phyloP scores from a whole-genome alignment of 2,113 vertebrate species.

The Hiodon alosoides region DNA sequence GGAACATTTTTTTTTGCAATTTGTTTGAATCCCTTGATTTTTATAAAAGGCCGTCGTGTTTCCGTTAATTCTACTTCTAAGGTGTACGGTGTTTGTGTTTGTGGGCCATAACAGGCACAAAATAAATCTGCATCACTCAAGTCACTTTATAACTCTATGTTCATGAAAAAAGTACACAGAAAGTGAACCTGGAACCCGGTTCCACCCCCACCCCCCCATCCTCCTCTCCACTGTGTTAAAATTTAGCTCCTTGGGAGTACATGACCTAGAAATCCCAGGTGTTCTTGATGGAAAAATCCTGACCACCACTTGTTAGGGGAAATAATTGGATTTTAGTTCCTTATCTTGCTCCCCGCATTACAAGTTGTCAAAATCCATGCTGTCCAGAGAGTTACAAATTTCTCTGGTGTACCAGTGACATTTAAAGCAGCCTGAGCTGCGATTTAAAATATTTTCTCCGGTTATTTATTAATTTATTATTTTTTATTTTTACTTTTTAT shows the following conservation, averaged over 20 bases:
- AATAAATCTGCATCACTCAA: too few species aligned
- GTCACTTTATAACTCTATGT: constrained; percentile 18
- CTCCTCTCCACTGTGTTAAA: constrained; percentile 21
- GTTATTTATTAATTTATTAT: constrained; percentile 15
- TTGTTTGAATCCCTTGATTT: too few species aligned
- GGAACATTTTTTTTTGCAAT: too few species aligned
- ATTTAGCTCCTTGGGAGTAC: constrained; percentile 35
- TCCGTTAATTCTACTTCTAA: neutral
- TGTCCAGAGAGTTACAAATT: constrained; percentile 35
- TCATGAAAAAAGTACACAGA: constrained; percentile 31
- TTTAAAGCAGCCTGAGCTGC: constrained; percentile 36
- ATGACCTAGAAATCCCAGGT: constrained; percentile 40
- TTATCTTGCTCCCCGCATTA: constrained; percentile 43
- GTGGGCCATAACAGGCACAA: too few species aligned
- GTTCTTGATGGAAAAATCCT: constrained; percentile 33
- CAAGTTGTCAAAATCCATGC: constrained; percentile 42
- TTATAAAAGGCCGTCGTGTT: too few species aligned
- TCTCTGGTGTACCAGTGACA: constrained; percentile 39
- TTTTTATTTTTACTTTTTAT: neutral
- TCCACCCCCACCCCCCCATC: neutral
- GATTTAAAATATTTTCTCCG: constrained; percentile 17
- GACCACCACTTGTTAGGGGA: constrained; percentile 38
- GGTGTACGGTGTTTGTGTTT: neutral
- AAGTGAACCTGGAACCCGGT: constrained; percentile 23
- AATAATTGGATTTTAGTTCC: constrained; percentile 49